These are phyloP conservation scores for Achatina immaculata DNA, from an alignment of 1,140 invertebrate genomes.

Conservation along the genomic window DNA sequence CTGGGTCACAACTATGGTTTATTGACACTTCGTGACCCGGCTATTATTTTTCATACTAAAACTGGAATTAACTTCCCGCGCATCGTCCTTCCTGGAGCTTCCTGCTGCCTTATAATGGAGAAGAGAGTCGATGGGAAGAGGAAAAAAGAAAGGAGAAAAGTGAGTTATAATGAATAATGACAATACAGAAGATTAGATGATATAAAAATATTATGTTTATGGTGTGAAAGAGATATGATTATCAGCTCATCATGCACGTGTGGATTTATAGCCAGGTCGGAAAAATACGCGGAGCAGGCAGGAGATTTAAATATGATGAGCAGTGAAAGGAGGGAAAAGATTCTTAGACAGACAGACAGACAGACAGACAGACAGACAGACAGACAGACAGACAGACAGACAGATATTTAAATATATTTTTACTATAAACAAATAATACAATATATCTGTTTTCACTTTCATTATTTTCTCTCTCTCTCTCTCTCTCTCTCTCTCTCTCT, in stretches of 20 bases:
- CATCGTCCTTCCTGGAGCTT: not conserved
- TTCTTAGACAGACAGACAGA: not conserved
- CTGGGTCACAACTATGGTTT: not conserved
- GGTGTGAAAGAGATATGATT: not conserved
- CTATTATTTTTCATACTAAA: not conserved
- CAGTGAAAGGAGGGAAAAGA: not conserved
- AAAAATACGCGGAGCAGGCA: too few species aligned
- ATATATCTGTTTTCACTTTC: too few species aligned
- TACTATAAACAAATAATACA: too few species aligned
- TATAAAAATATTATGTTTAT: not conserved
- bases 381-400: too few species aligned
- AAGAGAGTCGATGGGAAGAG: not conserved
- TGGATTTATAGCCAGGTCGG: too few species aligned
- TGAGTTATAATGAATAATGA: not conserved
- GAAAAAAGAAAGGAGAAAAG: not conserved
- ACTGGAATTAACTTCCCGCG: not conserved
- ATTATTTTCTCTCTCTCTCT: too few species aligned
- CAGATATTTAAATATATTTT: too few species aligned
- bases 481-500: too few species aligned
- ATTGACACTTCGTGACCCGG: not conserved
- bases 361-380: not conserved
- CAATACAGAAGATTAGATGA: not conserved
- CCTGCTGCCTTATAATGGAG: not conserved
- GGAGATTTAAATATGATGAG: too few species aligned
- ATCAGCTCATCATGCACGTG: too few species aligned